phyloP scores from a whole-genome alignment of 2,888 invertebrate species.

The Thymelicus lineola region DNA sequence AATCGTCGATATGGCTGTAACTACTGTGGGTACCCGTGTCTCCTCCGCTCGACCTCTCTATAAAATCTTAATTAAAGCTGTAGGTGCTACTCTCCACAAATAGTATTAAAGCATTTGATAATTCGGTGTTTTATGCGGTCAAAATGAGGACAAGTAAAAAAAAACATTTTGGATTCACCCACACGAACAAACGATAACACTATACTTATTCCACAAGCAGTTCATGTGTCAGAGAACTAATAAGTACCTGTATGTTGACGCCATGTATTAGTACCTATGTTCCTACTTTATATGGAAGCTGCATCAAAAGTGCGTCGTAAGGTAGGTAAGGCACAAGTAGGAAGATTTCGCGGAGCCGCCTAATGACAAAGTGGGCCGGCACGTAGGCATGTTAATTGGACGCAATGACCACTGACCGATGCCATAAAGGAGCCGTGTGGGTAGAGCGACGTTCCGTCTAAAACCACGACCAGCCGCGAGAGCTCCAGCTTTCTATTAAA shows the following conservation, averaged over 20 bases:
- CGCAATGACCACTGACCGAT: conserved; percentile 75
- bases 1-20: no score
- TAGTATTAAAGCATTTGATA: no score
- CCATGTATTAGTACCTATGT: neutral
- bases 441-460: conserved; percentile 75
- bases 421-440: conserved; percentile 79
- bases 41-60: no score
- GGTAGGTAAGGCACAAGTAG: conserved; percentile 47
- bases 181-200: no score
- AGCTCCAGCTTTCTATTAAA: conserved; percentile 45
- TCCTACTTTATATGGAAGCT: conserved; percentile 17
- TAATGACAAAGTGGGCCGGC: conserved; percentile 74
- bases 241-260: conserved; percentile 25
- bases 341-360: conserved; percentile 73
- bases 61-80: no score
- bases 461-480: conserved; percentile 56
- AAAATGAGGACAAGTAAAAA: no score
- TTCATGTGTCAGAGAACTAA: conserved; percentile 36
- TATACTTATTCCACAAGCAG: neutral
- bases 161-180: no score
- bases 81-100: no score
- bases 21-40: no score
- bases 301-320: conserved; percentile 52
- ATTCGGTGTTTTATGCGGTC: no score
- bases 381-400: conserved; percentile 83